Conservation (phyloP, 2,888 invertebrate species). For the Escarpia spicata region DNA sequence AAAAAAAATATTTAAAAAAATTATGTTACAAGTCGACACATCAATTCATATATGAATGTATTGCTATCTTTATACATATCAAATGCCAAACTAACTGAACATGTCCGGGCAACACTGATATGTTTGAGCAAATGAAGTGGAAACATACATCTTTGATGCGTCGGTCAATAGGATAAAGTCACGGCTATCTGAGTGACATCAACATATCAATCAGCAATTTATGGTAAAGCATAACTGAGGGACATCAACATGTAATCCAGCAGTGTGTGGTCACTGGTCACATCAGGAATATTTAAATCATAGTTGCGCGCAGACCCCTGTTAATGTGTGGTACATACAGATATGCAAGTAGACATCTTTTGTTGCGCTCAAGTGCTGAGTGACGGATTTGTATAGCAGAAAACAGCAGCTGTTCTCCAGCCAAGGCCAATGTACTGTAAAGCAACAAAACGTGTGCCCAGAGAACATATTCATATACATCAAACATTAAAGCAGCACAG, state of each 20-base stretch:
- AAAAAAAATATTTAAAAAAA: too few species aligned
- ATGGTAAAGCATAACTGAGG: too few species aligned
- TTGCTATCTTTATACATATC: too few species aligned
- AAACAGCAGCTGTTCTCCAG: constrained; percentile 68
- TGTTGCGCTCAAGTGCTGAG: constrained; percentile 85
- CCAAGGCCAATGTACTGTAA: constrained; percentile 64
- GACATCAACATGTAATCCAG: too few species aligned
- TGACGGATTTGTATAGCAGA: constrained; percentile 85
- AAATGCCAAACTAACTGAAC: too few species aligned
- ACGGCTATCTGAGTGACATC: too few species aligned
- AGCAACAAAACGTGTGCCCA: constrained; percentile 14
- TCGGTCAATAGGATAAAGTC: too few species aligned
- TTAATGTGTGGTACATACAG: constrained; percentile 58
- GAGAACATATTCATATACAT: neutral
- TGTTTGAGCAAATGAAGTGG: too few species aligned
- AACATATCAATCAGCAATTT: too few species aligned
- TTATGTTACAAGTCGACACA: neutral
- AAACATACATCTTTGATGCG: too few species aligned
- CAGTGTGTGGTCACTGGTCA: too few species aligned
- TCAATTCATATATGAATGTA: neutral
- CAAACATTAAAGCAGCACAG: neutral
- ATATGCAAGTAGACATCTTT: constrained; percentile 82
- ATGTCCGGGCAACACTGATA: too few species aligned
- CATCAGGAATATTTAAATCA: neutral
- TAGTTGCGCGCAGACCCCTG: neutral